Percentiles rank a stretch among this genome's conserved stretches.
These are phyloP conservation scores for Elaphurus davidianus DNA, from an alignment of 2,113 vertebrate species.

Conservation along the genomic window DNA sequence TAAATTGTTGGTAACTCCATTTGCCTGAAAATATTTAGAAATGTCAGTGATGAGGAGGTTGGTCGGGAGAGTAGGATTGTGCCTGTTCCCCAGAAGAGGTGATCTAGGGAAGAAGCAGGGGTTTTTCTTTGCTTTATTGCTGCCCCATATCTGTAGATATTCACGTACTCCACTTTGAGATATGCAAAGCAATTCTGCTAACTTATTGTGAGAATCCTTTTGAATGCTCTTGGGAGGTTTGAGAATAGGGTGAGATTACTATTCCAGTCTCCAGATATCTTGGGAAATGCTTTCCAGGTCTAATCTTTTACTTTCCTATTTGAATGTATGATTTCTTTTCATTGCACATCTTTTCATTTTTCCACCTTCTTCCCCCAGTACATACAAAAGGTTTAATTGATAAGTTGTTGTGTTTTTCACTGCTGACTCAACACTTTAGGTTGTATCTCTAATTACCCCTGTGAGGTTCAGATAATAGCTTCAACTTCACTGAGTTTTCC, in stretches of 20 bases:
- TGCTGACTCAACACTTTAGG: constrained; percentile 35
- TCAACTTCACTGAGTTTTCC: constrained; percentile 37
- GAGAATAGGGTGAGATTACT: not conserved
- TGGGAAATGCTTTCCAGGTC: not conserved
- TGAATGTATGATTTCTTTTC: not conserved
- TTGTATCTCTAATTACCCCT: constrained; percentile 43
- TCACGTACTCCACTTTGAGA: not conserved
- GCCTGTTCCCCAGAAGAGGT: not conserved
- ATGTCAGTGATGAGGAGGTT: not conserved
- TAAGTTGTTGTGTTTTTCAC: not conserved
- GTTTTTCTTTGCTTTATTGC: not conserved
- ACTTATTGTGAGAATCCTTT: not conserved
- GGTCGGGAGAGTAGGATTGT: not conserved
- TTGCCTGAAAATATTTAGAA: not conserved
- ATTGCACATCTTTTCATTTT: not conserved
- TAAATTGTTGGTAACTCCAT: not conserved
- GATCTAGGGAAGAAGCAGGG: not conserved
- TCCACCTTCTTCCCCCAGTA: not conserved
- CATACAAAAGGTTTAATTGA: constrained; percentile 17
- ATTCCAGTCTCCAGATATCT: not conserved
- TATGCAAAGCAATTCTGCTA: not conserved
- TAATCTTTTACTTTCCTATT: not conserved
- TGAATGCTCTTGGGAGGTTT: not conserved
- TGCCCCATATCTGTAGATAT: not conserved
- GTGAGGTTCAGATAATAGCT: constrained; percentile 40